phyloP scores from a whole-genome alignment of 2,888 invertebrate species.

The Melitaea athalia region DNA sequence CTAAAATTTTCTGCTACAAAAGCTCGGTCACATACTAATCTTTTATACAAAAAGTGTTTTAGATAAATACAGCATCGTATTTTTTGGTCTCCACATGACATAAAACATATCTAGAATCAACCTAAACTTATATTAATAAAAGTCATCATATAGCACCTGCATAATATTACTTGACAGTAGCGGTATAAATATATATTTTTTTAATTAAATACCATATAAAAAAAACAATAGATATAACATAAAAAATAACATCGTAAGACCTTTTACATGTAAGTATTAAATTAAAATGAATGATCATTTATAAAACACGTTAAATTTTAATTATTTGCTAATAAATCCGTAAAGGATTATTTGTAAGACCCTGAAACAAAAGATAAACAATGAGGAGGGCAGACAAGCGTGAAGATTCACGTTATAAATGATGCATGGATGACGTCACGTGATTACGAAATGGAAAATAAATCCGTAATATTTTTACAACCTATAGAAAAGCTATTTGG shows the following conservation, averaged over 20 bases:
- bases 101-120: too few species aligned
- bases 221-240: neutral
- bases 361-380: constrained; percentile 23
- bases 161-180: too few species aligned
- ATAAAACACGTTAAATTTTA: constrained; percentile 6
- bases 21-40: too few species aligned
- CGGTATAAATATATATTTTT: too few species aligned
- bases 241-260: neutral
- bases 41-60: too few species aligned
- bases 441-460: constrained; percentile 9
- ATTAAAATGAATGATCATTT: neutral
- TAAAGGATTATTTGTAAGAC: constrained; percentile 15
- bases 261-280: neutral
- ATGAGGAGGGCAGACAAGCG: constrained; percentile 27
- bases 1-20: too few species aligned
- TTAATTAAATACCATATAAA: neutral
- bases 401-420: constrained; percentile 29
- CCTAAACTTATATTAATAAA: too few species aligned
- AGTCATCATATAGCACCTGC: too few species aligned
- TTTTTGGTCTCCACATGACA: too few species aligned
- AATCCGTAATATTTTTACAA: neutral
- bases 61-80: too few species aligned
- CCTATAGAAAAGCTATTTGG: neutral
- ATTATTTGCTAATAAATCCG: constrained; percentile 14
- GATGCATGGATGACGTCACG: constrained; percentile 27